Percentiles rank a stretch among this genome's conserved stretches.
These are phyloP conservation scores for Gymnoscopelus microlampas DNA, from an alignment of 2,797 vertebrate species.

Conservation along the genomic window DNA sequence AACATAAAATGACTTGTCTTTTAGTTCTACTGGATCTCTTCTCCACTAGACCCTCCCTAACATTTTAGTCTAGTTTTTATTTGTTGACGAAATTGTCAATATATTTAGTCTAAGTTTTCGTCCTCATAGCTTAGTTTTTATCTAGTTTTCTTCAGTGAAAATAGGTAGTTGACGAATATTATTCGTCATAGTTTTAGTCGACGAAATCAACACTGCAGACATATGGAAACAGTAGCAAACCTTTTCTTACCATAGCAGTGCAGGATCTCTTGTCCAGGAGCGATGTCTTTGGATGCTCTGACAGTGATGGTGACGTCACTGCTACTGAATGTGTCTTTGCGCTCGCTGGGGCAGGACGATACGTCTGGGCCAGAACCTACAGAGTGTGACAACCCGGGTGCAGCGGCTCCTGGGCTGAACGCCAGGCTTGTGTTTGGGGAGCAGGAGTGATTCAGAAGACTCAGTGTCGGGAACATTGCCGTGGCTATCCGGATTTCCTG, in stretches of 20 bases:
- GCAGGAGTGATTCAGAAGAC: constrained; percentile 96
- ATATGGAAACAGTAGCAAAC: neutral
- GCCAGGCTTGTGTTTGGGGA: constrained; percentile 89
- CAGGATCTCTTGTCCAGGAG: constrained; percentile 88
- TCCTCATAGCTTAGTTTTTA: too few species aligned
- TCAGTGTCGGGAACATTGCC: constrained; percentile 90
- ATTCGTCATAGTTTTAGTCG: too few species aligned
- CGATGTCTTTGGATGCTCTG: constrained; percentile 81
- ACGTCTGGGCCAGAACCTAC: constrained; percentile 13
- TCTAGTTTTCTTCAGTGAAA: too few species aligned
- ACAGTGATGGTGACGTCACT: constrained; percentile 76
- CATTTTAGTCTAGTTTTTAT: too few species aligned
- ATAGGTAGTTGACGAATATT: too few species aligned
- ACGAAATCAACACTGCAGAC: too few species aligned
- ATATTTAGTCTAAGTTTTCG: too few species aligned
- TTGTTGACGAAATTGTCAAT: too few species aligned
- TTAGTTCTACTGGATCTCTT: too few species aligned
- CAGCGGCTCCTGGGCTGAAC: constrained; percentile 70
- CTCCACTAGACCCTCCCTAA: too few species aligned
- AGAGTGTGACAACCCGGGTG: neutral
- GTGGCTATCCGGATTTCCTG: constrained; percentile 88
- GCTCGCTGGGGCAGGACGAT: constrained; percentile 9
- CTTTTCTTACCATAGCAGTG: constrained; percentile 92
- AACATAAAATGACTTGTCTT: too few species aligned
- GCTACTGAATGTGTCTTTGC: neutral